Evolutionary conservation across 2,113 vertebrate species (phyloP), one percentile per base, ranked within the genome.

Genomic region (Laticauda laticaudata): DNA sequence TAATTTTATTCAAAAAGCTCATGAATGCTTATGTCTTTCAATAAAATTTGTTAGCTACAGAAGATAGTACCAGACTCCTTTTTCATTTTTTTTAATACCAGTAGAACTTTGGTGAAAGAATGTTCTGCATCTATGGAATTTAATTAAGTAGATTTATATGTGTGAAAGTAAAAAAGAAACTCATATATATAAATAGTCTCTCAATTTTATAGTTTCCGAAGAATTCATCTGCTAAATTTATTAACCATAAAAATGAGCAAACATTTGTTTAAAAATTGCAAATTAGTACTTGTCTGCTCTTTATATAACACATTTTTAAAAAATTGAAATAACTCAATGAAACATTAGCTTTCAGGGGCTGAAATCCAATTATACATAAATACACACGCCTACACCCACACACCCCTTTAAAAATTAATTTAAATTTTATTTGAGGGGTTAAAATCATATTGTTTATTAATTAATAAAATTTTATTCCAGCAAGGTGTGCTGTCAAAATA

Each of bases 381-480:
- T 23, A 56, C 20, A 56, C 5, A 23, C 1, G 20, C 1, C 2
- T 5, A 23, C 5, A 56, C 18, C 0, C 1, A 2, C 5, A 23
- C 4, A 21, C 20, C 5, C 90, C 94, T 55, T 93, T 95, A 43
- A 94, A 97, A 95, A 97, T 97, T 95, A 91, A 95, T 96, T 95
- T 95, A 90, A 94, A 88, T 91, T 29, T 94, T 95, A 91, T 93
- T 0, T 54, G 86, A 0, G 93, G 94, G 92, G 94, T 87, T 90
- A 93, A 92, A 96, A 94, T 95, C 93, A 86, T 29, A n/a, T 94
- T 96, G 95, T 95, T 96, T 94, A 90, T 94, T 95, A 95, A 94
- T 95, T 96, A 96, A 95, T 96, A 96, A 96, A 93, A 94, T 96
- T 96, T 96, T 90, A 91, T 96, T 96, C 95, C 91, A 81, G 93